phyloP scores from a whole-genome alignment of 2,888 invertebrate species.

The Chrysotoxum bicinctum region DNA sequence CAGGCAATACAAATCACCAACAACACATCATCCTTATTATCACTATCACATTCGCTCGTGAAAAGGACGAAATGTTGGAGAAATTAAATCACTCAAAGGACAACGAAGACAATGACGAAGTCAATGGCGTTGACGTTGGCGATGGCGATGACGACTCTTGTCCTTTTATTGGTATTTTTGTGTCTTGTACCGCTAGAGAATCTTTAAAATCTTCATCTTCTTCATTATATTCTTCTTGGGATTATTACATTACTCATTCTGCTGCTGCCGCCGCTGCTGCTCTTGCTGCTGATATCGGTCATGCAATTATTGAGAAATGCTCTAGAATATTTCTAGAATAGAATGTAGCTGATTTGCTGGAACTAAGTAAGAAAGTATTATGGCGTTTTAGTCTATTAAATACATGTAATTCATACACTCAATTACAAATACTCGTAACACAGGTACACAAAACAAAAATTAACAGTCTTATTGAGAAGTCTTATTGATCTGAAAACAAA shows the following conservation, averaged over 20 bases:
- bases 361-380: conserved; percentile 82
- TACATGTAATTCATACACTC: conserved; percentile 57
- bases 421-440: conserved; percentile 41
- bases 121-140: background rate
- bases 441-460: conserved; percentile 1
- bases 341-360: conserved; percentile 82
- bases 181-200: conserved; percentile 26
- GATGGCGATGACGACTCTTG: background rate
- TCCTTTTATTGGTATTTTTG: conserved; percentile 34
- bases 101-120: background rate
- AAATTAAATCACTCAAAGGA: conserved; percentile 11
- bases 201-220: conserved; percentile 22
- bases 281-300: conserved; percentile 49
- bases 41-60: background rate
- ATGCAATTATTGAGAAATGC: conserved; percentile 74
- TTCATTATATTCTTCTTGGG: conserved; percentile 34
- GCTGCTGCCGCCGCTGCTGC: conserved; percentile 33
- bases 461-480: conserved; percentile 2
- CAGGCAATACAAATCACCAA: conserved; percentile 45
- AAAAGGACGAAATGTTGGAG: conserved; percentile 9
- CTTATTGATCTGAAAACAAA: conserved; percentile 15
- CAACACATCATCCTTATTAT: conserved; percentile 20
- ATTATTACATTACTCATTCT: conserved; percentile 22
- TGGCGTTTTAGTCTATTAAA: conserved; percentile 80
- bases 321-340: conserved; percentile 82